Conservation (phyloP, 2,888 invertebrate species). For the Microctonus hyperodae region DNA sequence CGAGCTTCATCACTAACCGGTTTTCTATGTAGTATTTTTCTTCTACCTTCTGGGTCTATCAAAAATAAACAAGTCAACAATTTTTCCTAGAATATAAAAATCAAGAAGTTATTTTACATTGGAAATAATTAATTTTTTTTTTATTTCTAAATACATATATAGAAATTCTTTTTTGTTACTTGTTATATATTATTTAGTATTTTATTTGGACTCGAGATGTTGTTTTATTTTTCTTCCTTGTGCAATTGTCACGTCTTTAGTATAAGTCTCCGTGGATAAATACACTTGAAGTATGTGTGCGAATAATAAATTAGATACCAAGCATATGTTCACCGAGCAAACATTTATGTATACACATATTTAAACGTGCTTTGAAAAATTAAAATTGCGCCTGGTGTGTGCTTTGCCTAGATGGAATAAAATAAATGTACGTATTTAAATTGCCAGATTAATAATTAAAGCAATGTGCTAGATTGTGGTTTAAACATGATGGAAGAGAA, state of each 20-base stretch:
- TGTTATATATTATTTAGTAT: background rate
- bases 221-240: background rate
- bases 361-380: background rate
- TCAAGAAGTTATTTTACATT: background rate
- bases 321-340: background rate
- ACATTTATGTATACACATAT: background rate
- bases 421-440: background rate
- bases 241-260: background rate
- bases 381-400: background rate
- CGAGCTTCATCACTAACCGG: slow-evolving; percentile 23
- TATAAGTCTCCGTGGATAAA: background rate
- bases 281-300: background rate
- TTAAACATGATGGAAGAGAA: background rate
- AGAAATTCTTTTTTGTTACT: background rate
- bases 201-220: background rate
- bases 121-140: background rate
- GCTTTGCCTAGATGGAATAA: background rate
- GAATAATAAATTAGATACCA: background rate
- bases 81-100: background rate
- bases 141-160: no score
- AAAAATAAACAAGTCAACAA: background rate
- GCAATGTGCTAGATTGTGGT: background rate
- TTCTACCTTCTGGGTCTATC: background rate
- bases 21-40: background rate
- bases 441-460: background rate